Conservation (phyloP, 2,797 vertebrate genomes). For the Mionectes olivaceus region DNA sequence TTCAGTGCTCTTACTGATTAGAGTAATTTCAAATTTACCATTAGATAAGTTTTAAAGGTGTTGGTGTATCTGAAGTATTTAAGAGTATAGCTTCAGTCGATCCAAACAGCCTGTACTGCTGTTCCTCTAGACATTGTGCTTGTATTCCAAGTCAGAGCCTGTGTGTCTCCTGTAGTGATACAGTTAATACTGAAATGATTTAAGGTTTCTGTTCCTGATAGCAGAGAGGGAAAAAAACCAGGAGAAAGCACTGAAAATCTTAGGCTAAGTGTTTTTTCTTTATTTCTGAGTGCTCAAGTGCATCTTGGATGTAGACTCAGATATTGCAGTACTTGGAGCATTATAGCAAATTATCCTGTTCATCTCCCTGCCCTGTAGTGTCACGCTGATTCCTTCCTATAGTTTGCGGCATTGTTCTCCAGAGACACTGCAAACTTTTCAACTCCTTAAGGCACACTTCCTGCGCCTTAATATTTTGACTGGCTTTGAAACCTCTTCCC, state of each 20-base stretch:
- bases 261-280: not conserved
- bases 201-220: not conserved
- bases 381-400: not conserved
- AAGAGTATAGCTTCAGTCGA: not conserved
- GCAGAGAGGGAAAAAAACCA: rapidly evolving
- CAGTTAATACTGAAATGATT: not conserved
- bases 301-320: not conserved
- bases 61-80: not conserved
- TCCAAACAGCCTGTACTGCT: not conserved
- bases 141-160: not conserved
- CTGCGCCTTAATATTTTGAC: not conserved
- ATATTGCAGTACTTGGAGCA: not conserved
- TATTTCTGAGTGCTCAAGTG: not conserved
- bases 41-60: not conserved
- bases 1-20: not conserved
- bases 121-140: not conserved
- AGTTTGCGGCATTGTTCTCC: not conserved
- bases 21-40: not conserved
- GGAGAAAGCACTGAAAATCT: not conserved
- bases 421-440: not conserved
- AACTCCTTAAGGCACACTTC: not conserved
- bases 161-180: not conserved
- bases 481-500: not conserved
- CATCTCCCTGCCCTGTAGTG: not conserved
- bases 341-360: not conserved